These are phyloP conservation scores for Microdon myrmicae DNA, from an alignment of 2,888 invertebrate species.

Conservation along the genomic window DNA sequence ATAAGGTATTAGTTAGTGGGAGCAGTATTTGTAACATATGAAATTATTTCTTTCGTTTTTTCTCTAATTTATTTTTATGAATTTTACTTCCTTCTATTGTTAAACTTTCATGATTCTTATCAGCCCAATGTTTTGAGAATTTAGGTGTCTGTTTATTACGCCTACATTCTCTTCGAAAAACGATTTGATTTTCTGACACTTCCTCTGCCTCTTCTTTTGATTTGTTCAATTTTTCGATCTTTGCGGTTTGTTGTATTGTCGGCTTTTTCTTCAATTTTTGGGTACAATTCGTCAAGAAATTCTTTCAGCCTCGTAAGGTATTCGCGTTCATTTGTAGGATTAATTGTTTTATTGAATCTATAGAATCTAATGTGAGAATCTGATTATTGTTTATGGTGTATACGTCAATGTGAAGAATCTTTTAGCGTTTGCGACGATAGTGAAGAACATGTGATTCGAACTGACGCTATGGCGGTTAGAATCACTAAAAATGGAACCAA, in stretches of 20 bases:
- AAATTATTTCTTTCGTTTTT: too few species aligned
- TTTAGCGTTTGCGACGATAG: too few species aligned
- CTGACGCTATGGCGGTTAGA: too few species aligned
- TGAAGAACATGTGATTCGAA: too few species aligned
- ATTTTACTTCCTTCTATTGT: neutral
- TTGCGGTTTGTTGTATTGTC: conserved; percentile 1
- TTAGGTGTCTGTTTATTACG: conserved; percentile 20
- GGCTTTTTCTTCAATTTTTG: conserved; percentile 14
- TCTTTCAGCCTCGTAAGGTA: conserved; percentile 9
- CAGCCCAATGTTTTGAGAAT: conserved; percentile 13
- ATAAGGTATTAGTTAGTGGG: too few species aligned
- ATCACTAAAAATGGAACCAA: too few species aligned
- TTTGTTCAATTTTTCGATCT: conserved; percentile 7
- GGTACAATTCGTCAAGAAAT: conserved; percentile 14
- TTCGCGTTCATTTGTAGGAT: conserved; percentile 1
- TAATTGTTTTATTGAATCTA: conserved; percentile 14
- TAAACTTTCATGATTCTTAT: conserved; percentile 3
- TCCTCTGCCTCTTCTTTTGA: conserved; percentile 13
- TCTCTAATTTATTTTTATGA: too few species aligned
- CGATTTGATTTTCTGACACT: neutral
- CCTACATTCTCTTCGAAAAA: conserved; percentile 3
- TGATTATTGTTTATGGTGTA: conserved; percentile 20
- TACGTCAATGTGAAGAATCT: conserved; percentile 35
- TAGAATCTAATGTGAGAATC: conserved; percentile 10
- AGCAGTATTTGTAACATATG: too few species aligned